Evolutionary conservation across 1,140 invertebrate species (phyloP).

Genomic region (Drosophila ficusphila): DNA sequence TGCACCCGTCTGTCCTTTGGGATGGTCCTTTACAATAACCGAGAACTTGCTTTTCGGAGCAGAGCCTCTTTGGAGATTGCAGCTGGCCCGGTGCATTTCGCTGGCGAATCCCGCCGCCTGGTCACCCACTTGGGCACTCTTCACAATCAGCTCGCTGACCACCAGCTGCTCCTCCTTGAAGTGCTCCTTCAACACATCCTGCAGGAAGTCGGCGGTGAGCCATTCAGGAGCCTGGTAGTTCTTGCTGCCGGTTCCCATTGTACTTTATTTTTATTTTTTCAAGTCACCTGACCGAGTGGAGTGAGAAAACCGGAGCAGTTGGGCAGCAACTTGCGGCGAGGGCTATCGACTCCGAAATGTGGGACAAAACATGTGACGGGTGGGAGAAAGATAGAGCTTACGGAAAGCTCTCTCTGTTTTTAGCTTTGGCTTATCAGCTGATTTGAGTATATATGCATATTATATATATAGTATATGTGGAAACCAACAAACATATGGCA

Average conservation of each 20-base stretch:
- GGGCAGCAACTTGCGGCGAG: conserved; percentile 26
- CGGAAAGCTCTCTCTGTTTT: conserved; percentile 46
- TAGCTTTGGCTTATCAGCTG: conserved; percentile 32
- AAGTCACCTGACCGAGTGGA: conserved; percentile 71
- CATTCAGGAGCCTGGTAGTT: conserved; percentile 79
- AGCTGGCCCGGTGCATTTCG: conserved; percentile 77
- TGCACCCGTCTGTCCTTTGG: conserved; percentile 75
- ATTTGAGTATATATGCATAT: background rate
- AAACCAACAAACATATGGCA: background rate
- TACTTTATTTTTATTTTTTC: conserved; percentile 22
- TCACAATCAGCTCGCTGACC: conserved; percentile 69
- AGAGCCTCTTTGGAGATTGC: conserved; percentile 67
- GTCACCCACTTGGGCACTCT: conserved; percentile 58
- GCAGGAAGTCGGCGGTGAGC: conserved; percentile 75
- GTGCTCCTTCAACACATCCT: conserved; percentile 81
- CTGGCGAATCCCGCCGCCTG: conserved; percentile 70
- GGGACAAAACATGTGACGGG: conserved; percentile 19
- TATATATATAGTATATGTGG: background rate
- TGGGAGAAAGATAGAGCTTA: background rate
- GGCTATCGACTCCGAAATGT: conserved; percentile 41
- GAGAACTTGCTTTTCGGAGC: conserved; percentile 71
- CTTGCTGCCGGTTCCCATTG: conserved; percentile 78
- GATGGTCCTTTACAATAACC: conserved; percentile 80
- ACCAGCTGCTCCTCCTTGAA: conserved; percentile 74
- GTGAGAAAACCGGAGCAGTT: conserved; percentile 20